Conservation (phyloP, 2,113 vertebrate species). For the Nymphicus hollandicus region DNA sequence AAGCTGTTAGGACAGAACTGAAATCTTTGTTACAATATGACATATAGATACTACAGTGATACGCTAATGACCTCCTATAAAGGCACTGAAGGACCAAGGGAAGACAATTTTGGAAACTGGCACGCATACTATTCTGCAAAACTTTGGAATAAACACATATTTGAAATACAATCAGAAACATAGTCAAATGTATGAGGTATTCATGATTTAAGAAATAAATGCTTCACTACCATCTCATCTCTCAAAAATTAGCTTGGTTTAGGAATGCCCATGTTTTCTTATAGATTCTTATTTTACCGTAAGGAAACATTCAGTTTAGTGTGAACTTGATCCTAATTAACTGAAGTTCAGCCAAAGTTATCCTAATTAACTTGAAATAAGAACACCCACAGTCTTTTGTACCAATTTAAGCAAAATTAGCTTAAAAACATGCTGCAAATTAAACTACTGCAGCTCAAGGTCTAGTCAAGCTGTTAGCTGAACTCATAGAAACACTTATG, state of each 20-base stretch:
- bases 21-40: neutral
- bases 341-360: neutral
- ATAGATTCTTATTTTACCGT: neutral
- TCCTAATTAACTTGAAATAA: neutral
- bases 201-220: neutral
- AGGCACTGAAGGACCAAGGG: neutral
- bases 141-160: neutral
- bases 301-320: neutral
- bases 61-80: neutral
- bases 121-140: neutral
- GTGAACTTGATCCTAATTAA: neutral
- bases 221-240: neutral
- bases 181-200: neutral
- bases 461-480: neutral
- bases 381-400: neutral
- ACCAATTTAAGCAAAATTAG: neutral
- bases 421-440: neutral
- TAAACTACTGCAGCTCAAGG: neutral
- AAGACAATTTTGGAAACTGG: neutral
- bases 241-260: neutral
- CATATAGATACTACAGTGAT: neutral
- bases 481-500: neutral
- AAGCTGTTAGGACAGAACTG: neutral
- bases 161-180: neutral
- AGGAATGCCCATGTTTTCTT: neutral